phyloP scores from a whole-genome alignment of 2,113 vertebrate species.

The Damaliscus lunatus region DNA sequence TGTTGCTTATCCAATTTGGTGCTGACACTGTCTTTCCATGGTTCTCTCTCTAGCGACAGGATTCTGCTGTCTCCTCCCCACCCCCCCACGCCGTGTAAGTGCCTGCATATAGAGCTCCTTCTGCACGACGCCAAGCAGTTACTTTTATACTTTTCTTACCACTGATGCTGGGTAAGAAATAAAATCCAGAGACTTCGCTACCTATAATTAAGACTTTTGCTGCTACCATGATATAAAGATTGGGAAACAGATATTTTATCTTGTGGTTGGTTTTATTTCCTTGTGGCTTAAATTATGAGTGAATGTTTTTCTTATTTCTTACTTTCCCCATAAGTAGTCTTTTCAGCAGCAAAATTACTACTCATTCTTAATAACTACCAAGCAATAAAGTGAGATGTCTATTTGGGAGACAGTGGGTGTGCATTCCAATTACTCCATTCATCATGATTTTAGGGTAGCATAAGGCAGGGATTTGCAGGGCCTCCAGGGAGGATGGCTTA shows the following conservation, averaged over 20 bases:
- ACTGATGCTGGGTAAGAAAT: slow-evolving; percentile 76
- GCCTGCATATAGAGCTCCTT: slow-evolving; percentile 70
- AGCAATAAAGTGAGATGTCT: slow-evolving; percentile 51
- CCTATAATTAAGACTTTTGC: slow-evolving; percentile 78
- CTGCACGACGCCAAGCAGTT: slow-evolving; percentile 71
- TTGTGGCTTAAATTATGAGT: slow-evolving; percentile 81
- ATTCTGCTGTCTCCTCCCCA: slow-evolving; percentile 56
- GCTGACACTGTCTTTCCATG: not conserved
- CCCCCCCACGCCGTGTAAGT: slow-evolving; percentile 31
- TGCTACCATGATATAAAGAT: slow-evolving; percentile 77
- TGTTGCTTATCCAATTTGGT: slow-evolving; percentile 18
- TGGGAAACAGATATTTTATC: slow-evolving; percentile 81
- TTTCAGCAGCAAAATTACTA: slow-evolving; percentile 53
- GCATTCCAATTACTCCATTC: slow-evolving; percentile 19
- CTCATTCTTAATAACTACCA: slow-evolving; percentile 79
- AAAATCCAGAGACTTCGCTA: slow-evolving; percentile 79
- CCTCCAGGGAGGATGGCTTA: not conserved
- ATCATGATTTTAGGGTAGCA: not conserved
- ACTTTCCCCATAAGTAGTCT: slow-evolving; percentile 68
- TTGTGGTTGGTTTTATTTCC: slow-evolving; percentile 82
- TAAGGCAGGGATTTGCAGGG: not conserved
- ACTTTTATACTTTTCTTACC: slow-evolving; percentile 77
- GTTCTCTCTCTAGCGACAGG: slow-evolving; percentile 47
- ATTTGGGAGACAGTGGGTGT: slow-evolving; percentile 15
- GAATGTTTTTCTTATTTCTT: slow-evolving; percentile 77